phyloP scores from a whole-genome alignment of 2,888 invertebrate genomes.

The Adelphocoris suturalis region DNA sequence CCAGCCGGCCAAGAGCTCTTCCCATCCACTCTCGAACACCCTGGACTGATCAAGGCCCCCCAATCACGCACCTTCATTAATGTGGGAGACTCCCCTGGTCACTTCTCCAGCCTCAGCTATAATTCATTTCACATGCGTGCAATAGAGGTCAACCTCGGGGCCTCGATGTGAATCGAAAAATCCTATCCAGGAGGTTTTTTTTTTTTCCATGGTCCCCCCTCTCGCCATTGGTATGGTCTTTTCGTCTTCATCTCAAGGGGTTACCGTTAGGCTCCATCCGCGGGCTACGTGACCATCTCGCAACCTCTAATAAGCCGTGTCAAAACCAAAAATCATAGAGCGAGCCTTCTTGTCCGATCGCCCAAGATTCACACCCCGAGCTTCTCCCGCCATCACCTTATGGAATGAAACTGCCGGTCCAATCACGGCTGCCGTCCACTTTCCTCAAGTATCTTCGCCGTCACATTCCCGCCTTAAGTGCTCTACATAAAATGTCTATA shows the following conservation, averaged over 20 bases:
- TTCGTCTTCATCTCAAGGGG: slow-evolving; percentile 53
- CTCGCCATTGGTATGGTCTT: slow-evolving; percentile 40
- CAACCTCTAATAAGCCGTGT: slow-evolving; percentile 70
- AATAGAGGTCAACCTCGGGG: slow-evolving; percentile 60
- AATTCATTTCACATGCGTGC: slow-evolving; percentile 68
- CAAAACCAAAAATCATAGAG: slow-evolving; percentile 68
- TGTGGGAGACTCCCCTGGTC: slow-evolving; percentile 59
- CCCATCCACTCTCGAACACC: slow-evolving; percentile 20
- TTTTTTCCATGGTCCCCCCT: background rate
- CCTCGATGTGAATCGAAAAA: slow-evolving; percentile 56
- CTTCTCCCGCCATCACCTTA: slow-evolving; percentile 27
- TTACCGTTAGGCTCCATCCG: slow-evolving; percentile 63
- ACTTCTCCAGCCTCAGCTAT: slow-evolving; percentile 51
- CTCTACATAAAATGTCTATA: slow-evolving; percentile 14
- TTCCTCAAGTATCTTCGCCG: slow-evolving; percentile 19
- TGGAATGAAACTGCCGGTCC: slow-evolving; percentile 37
- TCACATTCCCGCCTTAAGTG: slow-evolving; percentile 32
- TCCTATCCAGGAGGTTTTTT: slow-evolving; percentile 37
- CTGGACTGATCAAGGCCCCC: slow-evolving; percentile 54
- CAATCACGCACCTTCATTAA: slow-evolving; percentile 65
- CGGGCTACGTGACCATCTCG: slow-evolving; percentile 66
- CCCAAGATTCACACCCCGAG: slow-evolving; percentile 58
- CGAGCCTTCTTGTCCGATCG: slow-evolving; percentile 60
- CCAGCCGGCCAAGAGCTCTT: background rate
- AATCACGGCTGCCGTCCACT: slow-evolving; percentile 22